Evolutionary conservation across 2,113 vertebrate genomes (phyloP).

Genomic region (Hippolais icterina): DNA sequence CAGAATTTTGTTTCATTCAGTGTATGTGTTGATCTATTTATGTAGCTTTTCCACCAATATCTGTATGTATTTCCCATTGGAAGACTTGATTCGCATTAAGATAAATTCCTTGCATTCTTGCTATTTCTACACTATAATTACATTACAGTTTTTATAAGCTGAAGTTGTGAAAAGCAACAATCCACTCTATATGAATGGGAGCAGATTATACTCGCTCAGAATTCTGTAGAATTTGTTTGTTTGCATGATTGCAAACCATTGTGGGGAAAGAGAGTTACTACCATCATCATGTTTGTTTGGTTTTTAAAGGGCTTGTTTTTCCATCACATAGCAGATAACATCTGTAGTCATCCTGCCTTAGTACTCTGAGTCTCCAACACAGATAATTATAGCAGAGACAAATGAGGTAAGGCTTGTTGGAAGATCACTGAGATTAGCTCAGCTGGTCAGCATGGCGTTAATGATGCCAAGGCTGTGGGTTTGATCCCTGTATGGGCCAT

Average conservation of each 20-base stretch:
- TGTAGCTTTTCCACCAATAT: not conserved
- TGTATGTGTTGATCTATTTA: not conserved
- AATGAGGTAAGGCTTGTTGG: not conserved
- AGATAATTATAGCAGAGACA: not conserved
- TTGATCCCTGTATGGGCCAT: not conserved
- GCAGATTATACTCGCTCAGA: not conserved
- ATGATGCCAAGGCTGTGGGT: not conserved
- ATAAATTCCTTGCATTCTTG: slow-evolving; percentile 1
- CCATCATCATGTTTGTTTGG: not conserved
- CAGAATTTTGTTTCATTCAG: not conserved
- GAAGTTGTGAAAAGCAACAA: slow-evolving; percentile 14
- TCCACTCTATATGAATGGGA: not conserved
- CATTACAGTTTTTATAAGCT: not conserved
- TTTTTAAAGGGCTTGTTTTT: slow-evolving; percentile 24
- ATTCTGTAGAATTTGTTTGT: slow-evolving; percentile 12
- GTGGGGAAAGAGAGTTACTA: not conserved
- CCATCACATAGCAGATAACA: not conserved
- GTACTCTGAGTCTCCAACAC: not conserved
- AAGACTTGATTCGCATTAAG: not conserved
- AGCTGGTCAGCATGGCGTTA: not conserved
- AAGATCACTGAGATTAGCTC: not conserved
- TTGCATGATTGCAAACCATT: not conserved
- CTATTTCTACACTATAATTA: slow-evolving; percentile 21
- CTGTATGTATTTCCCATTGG: not conserved
- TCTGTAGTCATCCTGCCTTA: not conserved